Conservation (phyloP, 2,797 vertebrate species). For the Hyperoplus lanceolatus region DNA sequence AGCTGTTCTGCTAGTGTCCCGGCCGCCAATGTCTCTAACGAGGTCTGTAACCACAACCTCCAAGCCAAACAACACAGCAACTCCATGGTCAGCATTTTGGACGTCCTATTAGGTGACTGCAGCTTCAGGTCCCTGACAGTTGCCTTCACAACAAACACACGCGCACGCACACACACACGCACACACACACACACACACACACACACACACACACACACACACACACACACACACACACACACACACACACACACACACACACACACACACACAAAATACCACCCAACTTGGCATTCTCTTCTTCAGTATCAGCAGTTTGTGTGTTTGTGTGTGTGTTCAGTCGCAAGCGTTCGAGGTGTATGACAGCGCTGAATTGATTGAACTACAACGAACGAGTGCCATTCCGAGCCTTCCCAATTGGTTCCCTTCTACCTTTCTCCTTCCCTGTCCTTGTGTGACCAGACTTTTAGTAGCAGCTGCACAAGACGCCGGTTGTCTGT, state of each 20-base stretch:
- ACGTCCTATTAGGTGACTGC: conserved; percentile 16
- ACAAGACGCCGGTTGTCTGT: conserved; percentile 26
- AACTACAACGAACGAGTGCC: conserved; percentile 60
- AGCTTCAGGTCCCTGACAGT: conserved; percentile 27
- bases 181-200: conserved; percentile 19
- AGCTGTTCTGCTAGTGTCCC: neutral
- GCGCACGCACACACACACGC: conserved; percentile 18
- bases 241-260: conserved; percentile 7
- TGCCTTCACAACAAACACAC: conserved; percentile 17
- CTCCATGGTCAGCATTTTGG: conserved; percentile 4
- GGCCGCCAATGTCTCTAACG: neutral
- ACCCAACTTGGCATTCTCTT: conserved; percentile 55
- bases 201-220: conserved; percentile 21
- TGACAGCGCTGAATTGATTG: conserved; percentile 54
- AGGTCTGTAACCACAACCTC: neutral
- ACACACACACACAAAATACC: conserved; percentile 28
- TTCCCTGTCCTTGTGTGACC: conserved; percentile 46
- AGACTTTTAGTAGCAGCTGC: conserved; percentile 47
- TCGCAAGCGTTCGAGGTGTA: conserved; percentile 34
- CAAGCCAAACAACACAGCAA: conserved; percentile 10
- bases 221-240: conserved; percentile 21
- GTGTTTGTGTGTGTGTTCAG: conserved; percentile 8
- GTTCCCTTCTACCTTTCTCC: conserved; percentile 36
- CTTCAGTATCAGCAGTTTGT: conserved; percentile 23
- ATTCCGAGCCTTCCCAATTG: conserved; percentile 48